Percentiles rank a stretch among this genome's conserved stretches.
Evolutionary conservation across 2,797 vertebrate genomes (phyloP).

Genomic region (Xenops minutus): DNA sequence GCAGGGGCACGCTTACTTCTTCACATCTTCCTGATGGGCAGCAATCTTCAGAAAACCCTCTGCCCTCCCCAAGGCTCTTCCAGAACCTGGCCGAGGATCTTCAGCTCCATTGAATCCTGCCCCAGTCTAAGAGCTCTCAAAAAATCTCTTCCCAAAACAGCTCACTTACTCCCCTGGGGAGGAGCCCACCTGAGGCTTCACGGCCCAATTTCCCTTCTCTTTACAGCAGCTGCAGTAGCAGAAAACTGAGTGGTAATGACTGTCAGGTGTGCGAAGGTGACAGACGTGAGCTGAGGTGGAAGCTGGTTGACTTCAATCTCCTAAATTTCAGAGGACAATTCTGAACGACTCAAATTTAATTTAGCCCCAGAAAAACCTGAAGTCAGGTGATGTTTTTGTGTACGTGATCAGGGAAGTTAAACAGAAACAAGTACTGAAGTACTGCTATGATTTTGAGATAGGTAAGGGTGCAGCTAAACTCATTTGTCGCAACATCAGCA

Average conservation of each 20-base stretch:
- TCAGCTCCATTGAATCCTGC: fast-evolving
- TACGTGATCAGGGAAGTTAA: neutral
- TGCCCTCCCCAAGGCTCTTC: neutral
- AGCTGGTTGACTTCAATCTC: neutral
- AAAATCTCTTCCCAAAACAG: neutral
- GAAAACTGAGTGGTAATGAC: neutral
- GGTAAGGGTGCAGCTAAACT: neutral
- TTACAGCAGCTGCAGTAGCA: neutral
- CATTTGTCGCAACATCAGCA: neutral
- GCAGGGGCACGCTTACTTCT: fast-evolving
- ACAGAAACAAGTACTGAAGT: neutral
- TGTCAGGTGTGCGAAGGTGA: neutral
- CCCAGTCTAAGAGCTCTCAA: neutral
- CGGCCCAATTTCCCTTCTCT: neutral
- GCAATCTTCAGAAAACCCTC: neutral
- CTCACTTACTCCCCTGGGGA: neutral
- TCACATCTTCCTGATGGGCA: neutral
- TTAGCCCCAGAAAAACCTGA: neutral
- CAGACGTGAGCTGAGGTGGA: neutral
- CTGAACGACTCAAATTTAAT: neutral
- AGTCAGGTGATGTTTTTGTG: neutral
- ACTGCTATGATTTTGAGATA: neutral
- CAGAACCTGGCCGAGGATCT: neutral
- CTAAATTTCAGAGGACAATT: neutral
- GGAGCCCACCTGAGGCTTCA: neutral